phyloP scores from a whole-genome alignment of 2,113 vertebrate genomes.

The Chaetorhynchus papuensis region DNA sequence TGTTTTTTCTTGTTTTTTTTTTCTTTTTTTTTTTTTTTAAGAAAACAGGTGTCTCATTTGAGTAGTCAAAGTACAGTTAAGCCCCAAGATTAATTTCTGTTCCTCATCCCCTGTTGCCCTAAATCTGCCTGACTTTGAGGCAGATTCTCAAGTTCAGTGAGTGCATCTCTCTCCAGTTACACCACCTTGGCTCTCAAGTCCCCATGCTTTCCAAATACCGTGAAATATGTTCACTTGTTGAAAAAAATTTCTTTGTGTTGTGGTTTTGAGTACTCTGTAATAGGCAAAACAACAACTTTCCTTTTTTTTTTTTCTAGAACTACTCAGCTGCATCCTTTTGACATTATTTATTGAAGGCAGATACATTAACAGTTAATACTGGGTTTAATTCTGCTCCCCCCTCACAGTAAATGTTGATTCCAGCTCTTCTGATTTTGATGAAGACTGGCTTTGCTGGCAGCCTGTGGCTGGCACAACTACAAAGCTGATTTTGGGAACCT shows the following conservation, averaged over 20 bases:
- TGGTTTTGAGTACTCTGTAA: background rate
- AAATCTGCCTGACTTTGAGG: background rate
- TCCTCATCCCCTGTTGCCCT: background rate
- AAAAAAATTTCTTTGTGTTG: background rate
- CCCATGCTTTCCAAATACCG: background rate
- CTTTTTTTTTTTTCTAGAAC: background rate
- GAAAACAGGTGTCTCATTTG: background rate
- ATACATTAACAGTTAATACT: constrained; percentile 11
- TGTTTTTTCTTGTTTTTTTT: background rate
- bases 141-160: background rate
- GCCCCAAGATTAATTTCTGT: background rate
- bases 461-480: constrained; percentile 43
- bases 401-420: background rate
- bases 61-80: background rate
- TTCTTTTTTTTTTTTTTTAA: background rate
- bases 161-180: background rate
- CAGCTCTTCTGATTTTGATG: constrained; percentile 54
- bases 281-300: background rate
- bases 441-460: constrained; percentile 49
- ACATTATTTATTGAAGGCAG: constrained; percentile 18
- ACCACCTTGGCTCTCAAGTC: background rate
- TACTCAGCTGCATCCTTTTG: background rate
- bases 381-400: background rate
- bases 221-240: background rate
- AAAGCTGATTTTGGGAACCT: constrained; percentile 43